Conservation (phyloP, 2,888 invertebrate species). For the Acholoe squamosa region DNA sequence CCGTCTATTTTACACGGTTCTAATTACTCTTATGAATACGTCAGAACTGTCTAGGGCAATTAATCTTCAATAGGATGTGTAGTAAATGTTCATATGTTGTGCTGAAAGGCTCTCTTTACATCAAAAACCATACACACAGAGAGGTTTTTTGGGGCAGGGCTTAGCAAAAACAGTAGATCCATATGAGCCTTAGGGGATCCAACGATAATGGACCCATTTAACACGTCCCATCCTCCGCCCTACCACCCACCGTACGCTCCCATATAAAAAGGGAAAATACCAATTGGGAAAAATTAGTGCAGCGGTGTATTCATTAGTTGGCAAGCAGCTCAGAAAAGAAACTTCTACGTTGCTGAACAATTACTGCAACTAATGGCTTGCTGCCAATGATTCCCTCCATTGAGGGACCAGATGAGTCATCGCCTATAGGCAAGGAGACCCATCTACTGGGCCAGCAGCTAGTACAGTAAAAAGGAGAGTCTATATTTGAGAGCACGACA, state of each 20-base stretch:
- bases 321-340: background rate
- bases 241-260: background rate
- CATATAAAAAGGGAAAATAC: background rate
- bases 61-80: too few species aligned
- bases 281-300: slow-evolving; percentile 26
- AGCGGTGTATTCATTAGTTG: background rate
- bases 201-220: background rate
- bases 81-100: too few species aligned
- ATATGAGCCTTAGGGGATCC: too few species aligned
- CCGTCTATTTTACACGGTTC: too few species aligned
- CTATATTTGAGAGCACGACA: background rate
- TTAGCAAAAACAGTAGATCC: too few species aligned
- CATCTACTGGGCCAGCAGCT: background rate
- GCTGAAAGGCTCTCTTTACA: too few species aligned
- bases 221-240: background rate
- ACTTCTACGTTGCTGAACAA: background rate
- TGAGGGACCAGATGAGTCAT: background rate
- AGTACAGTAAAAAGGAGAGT: background rate
- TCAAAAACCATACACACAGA: too few species aligned
- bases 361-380: background rate
- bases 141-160: too few species aligned
- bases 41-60: too few species aligned
- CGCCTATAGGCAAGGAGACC: background rate
- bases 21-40: too few species aligned
- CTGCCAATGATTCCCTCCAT: background rate